These are phyloP conservation scores for Actias luna DNA, from an alignment of 2,888 invertebrate species.

Conservation along the genomic window DNA sequence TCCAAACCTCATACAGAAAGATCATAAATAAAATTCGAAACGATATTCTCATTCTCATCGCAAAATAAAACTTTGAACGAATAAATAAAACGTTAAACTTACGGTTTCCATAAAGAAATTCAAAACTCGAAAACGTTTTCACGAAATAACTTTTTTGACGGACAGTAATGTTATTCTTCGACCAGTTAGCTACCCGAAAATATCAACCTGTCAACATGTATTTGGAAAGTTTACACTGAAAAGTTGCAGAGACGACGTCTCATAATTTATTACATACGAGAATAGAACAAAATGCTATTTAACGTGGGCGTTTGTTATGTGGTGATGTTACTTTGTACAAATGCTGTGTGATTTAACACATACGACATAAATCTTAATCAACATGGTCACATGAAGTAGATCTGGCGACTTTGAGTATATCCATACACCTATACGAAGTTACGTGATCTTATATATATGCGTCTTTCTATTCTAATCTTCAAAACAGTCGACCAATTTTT, in stretches of 20 bases:
- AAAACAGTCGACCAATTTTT: no score
- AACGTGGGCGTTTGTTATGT: constrained; percentile 22
- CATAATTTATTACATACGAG: constrained; percentile 58
- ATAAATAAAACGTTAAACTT: constrained; percentile 30
- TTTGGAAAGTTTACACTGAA: constrained; percentile 70
- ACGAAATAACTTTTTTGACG: constrained; percentile 65
- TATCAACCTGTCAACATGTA: constrained; percentile 58
- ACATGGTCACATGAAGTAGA: constrained; percentile 39
- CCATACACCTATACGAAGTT: background rate
- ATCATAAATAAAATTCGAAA: background rate
- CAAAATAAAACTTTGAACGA: constrained; percentile 5
- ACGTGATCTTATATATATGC: background rate
- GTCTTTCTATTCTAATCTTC: background rate
- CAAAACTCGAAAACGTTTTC: constrained; percentile 32
- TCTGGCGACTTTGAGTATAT: constrained; percentile 13
- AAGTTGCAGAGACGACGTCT: constrained; percentile 56
- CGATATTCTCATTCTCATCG: background rate
- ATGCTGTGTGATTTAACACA: constrained; percentile 58
- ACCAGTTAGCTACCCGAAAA: constrained; percentile 61
- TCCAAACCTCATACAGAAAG: background rate
- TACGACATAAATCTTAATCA: constrained; percentile 67
- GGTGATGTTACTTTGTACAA: constrained; percentile 54
- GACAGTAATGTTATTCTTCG: constrained; percentile 65
- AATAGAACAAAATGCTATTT: constrained; percentile 49
- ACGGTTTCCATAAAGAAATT: constrained; percentile 22